Evolutionary conservation across 1,140 invertebrate genomes (phyloP).

Genomic region (Zaprionus davidi): DNA sequence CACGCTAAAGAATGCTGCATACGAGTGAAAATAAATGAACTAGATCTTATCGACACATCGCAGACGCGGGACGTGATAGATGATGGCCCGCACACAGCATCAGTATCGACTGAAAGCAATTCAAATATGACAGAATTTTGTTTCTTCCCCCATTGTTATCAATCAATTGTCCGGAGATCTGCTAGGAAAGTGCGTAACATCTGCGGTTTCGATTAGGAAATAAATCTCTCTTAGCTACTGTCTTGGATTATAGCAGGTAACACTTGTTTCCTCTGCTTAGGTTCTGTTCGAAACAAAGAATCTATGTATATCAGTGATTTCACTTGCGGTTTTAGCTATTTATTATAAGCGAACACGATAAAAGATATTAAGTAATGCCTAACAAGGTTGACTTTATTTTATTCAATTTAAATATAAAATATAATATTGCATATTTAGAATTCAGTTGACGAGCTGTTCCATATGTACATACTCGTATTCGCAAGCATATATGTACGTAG

Average conservation of each 20-base stretch:
- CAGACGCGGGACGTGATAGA: neutral
- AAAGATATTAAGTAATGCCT: neutral
- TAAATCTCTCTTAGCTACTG: neutral
- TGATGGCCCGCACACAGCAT: constrained; percentile 6
- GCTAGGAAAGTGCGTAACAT: neutral
- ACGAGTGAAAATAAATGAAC: constrained; percentile 26
- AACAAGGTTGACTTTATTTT: neutral
- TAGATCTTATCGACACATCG: constrained; percentile 35
- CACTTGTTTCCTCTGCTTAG: neutral
- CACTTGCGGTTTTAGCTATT: neutral
- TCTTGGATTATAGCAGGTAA: neutral
- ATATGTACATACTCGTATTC: too few relatives aligned
- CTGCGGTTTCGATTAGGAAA: neutral
- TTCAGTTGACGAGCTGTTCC: too few relatives aligned
- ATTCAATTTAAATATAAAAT: neutral
- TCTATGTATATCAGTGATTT: neutral
- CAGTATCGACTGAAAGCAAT: neutral
- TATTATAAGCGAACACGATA: neutral
- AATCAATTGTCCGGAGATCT: neutral
- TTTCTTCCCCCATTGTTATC: neutral
- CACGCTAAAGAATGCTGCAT: constrained; percentile 29
- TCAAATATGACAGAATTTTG: too few relatives aligned
- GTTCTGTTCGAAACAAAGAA: neutral
- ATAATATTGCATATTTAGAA: neutral
- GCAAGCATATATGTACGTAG: too few relatives aligned